Evolutionary conservation across 2,888 invertebrate genomes (phyloP), one percentile per base, ranked within the genome.

Genomic region (Drosophila helvetica): DNA sequence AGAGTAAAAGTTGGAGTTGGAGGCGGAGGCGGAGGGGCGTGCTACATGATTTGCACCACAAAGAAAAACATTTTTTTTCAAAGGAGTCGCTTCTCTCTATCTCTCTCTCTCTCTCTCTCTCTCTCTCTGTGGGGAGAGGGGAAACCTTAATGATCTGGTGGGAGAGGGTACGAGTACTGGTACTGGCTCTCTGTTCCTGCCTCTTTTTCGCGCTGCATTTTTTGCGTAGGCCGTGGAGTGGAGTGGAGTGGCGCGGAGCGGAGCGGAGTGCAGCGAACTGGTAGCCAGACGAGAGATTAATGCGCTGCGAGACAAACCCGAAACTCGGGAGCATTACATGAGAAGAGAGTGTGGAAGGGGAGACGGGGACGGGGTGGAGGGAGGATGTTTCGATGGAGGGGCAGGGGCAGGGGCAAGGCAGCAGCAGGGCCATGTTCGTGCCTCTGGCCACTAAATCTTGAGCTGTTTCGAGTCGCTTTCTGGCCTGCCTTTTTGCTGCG

Each of bases 201-300:
- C 88, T 80, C 67, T 79, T 87, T 87, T 85, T 88, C 88, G 84
- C 88, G 88, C 88, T 86, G 88, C 86, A 86, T 86, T 88, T 83
- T 84, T 84, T 79, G 83, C 86, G 83, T 87, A 85, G 87, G 83
- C 57, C 60, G 74, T 54, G 22, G 43, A 27, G 12, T 42, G 17
- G 51, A 22, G 33, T 18, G 46, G 59, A 30, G 61, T 15, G 38
- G 78, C 80, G 81, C 80, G 81, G 84, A 82, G 84, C 82, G 85
- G n/a, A 30, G 61, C 15, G 38, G 78, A 83, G 81, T 84, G 81
- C 86, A 82, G 84, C 82, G 85, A 86, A 84, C 87, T 73, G 83
- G 83, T 84, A 83, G 87, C 85, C 43, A 62, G 68, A 73, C 65
- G 77, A 86, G 77, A 82, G 86, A 81, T 81, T 86, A 86, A 81